These are phyloP conservation scores for Heteronetta atricapilla DNA, from an alignment of 2,113 vertebrate genomes.

Conservation along the genomic window DNA sequence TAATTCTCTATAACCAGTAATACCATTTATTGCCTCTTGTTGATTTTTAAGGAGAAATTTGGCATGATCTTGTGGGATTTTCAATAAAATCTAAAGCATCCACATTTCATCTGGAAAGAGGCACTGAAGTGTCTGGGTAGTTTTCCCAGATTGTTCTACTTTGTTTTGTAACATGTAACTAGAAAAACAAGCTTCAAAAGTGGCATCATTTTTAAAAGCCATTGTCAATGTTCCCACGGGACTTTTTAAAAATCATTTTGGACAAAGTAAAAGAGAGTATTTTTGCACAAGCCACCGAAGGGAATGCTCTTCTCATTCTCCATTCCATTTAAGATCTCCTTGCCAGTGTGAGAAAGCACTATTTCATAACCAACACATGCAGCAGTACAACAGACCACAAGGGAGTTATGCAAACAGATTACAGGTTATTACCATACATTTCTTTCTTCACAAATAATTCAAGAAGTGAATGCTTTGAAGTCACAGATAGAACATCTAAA, in stretches of 20 bases:
- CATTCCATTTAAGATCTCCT: neutral
- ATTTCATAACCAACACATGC: neutral
- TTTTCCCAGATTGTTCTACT: neutral
- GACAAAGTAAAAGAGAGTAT: neutral
- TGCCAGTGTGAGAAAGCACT: neutral
- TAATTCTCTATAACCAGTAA: neutral
- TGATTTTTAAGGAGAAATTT: neutral
- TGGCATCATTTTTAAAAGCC: neutral
- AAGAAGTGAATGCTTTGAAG: neutral
- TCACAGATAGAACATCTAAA: neutral
- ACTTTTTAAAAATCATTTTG: neutral
- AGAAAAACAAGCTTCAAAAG: neutral
- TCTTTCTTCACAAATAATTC: slow-evolving; percentile 5
- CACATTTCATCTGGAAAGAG: neutral
- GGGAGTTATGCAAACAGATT: neutral
- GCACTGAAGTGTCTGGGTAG: neutral
- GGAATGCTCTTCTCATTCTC: neutral
- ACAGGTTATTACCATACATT: neutral
- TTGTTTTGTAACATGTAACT: neutral
- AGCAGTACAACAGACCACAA: neutral
- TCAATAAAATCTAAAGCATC: neutral
- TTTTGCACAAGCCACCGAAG: neutral
- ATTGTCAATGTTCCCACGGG: neutral
- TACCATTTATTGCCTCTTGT: neutral
- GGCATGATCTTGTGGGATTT: neutral